Conservation (phyloP, 2,797 vertebrate species). For the Sebastolobus altivelis region DNA sequence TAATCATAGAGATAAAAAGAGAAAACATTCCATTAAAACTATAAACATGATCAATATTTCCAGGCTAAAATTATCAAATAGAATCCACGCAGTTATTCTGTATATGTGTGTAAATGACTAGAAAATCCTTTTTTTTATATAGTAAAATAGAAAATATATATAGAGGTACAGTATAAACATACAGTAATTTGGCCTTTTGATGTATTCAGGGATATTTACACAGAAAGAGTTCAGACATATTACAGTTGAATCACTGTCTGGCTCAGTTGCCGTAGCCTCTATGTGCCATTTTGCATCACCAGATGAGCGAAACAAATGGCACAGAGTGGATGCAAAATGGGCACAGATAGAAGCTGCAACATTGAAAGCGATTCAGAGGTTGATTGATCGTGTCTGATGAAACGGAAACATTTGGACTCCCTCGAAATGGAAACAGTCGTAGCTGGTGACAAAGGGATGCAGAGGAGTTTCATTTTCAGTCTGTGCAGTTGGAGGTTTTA, state of each 20-base stretch:
- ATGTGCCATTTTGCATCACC: conserved; percentile 30
- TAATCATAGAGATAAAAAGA: conserved; percentile 67
- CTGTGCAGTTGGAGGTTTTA: neutral
- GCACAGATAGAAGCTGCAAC: conserved; percentile 1
- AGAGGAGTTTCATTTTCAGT: neutral
- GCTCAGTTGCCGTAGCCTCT: conserved; percentile 4
- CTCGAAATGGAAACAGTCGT: conserved; percentile 43
- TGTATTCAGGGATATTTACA: conserved; percentile 90
- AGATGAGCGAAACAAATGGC: neutral
- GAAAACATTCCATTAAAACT: conserved; percentile 80
- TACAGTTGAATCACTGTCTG: conserved; percentile 18
- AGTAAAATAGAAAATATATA: conserved; percentile 99
- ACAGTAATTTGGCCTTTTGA: conserved; percentile 92
- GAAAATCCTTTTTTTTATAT: conserved; percentile 88
- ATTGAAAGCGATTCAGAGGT: conserved; percentile 17
- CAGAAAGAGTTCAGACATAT: conserved; percentile 42
- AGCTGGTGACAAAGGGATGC: conserved; percentile 6
- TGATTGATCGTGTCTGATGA: conserved; percentile 11
- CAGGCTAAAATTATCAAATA: conserved; percentile 87
- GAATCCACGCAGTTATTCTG: conserved; percentile 82
- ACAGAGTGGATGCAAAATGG: neutral
- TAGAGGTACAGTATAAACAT: conserved; percentile 97
- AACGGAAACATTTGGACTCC: conserved; percentile 1
- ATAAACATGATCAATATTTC: conserved; percentile 84
- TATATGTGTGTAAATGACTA: conserved; percentile 88